Base-by-base conservation (phyloP, 1,140 invertebrate genomes). In the Venustaconcha ellipsiformis region DNA sequence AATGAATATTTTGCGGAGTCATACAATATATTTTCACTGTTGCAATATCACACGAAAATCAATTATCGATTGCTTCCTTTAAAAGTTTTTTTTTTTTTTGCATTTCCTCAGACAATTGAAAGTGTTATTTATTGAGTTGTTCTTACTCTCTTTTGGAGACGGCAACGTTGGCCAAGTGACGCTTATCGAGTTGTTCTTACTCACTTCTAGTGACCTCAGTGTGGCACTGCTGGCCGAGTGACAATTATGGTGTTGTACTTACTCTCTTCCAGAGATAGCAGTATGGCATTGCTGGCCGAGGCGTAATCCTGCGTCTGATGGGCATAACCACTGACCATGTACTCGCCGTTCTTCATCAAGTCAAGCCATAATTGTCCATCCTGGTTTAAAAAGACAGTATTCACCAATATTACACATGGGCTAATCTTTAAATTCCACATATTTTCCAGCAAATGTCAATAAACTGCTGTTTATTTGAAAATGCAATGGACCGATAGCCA, bases 241-340 rank as follows among this genome's bases (percentile, higher is more conserved):
- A 26, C n/a, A 18, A 11, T 18, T 67, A n/a, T 17, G 11, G 5
- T 48, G 18, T 55, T 18, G n/a, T 69, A 69, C 58, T 77, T 74
- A 76, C 78, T 30, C 71, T 74, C 57, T 60, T 76, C 63, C 26
- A 82, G 48, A 2, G 63, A 59, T 4, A 82, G 59, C 8, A 80
- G 58, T 17, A 76, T 65, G 14, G 73, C 57, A 23, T 82, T 80
- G 58, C 67, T 70, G 18, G 74, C 68, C 11, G 74, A 70, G 17
- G 69, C 79, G 20, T 80, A 82, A 15, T 80, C 75, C 23, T 72
- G 55, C 2, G 26, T 48, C 15, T 57, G 74, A 57, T 82, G 78
- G 17, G 78, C 81, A 70, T 79, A 78, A 15, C 68, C 76, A 57
- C 70, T 75, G 17, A 72, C 64, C 26, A 80, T 73, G 68, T 80